Evolutionary conservation across 2,797 vertebrate species (phyloP), one percentile per base, ranked within the genome.

Genomic region (Scolopax bukidnonensis): DNA sequence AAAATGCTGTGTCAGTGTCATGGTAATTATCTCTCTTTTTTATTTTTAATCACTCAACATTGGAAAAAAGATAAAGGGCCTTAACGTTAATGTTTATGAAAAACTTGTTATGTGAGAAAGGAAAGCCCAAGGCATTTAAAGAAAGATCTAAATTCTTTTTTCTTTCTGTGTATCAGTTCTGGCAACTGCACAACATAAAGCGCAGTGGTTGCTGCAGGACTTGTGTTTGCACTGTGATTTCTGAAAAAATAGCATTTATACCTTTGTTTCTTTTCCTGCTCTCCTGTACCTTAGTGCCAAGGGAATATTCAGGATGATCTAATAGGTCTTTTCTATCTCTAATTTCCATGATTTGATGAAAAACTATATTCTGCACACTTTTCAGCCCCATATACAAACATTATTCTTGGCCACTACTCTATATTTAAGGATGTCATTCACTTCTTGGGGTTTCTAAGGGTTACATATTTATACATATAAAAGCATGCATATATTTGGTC

Each of bases 331-430:
- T 94, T 88, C 73, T 54, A 81, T 71, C 61, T 87, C 68, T 75
- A 45, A 65, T 93, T 93, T 95, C 84, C 50, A 69, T 48, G 43
- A 94, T 68, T 89, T 84, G 94, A 83, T 81, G 90, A 96, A 92
- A 95, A 88, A 64, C 47, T 96, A 57, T 75, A 95, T 93, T 84
- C 61, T 94, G 48, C 92, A 94, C 70, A 67, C 60, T 93, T 94
- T 77, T 89, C 21, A 84, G 87, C 10, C 70, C 65, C 43, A 57
- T 54, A 67, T 18, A 65, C 21, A 97, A 97, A 96, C 70, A 94
- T 63, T 91, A 54, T 95, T 91, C 74, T 74, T 95, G 95, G 89
- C 87, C 23, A 18, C 65, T 50, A 64, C 15, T 89, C 43, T 83
- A 18, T 76, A 70, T 87, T 97, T 96, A 94, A 94, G 73, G 63